A percentile compares a stretch with the other conserved stretches of the same genome.
Conservation (phyloP, 2,888 invertebrate genomes). For the Amblyjoppa fuscipennis region DNA sequence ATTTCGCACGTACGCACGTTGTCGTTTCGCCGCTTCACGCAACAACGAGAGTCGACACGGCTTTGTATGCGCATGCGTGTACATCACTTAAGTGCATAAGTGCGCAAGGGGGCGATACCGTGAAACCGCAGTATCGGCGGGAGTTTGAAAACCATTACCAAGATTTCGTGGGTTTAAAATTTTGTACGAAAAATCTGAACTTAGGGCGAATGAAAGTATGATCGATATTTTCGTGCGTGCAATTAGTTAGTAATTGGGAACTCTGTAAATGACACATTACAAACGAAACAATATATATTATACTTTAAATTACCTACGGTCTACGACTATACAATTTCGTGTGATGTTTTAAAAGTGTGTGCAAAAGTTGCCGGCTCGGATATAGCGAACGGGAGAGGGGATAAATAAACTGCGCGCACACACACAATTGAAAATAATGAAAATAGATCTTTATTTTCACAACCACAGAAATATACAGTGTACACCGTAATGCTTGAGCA, state of each 20-base stretch:
- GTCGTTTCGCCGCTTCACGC: constrained; percentile 23
- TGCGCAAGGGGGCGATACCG: constrained; percentile 25
- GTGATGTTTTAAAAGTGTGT: background rate
- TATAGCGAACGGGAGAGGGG: no score
- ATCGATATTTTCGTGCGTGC: constrained; percentile 20
- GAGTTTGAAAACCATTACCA: constrained; percentile 25
- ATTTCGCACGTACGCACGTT: constrained; percentile 23
- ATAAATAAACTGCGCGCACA: no score
- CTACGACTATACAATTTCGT: constrained; percentile 19
- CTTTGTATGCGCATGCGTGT: constrained; percentile 24
- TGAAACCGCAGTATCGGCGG: constrained; percentile 28
- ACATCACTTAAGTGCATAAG: background rate
- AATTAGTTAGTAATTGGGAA: background rate
- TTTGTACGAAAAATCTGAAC: constrained; percentile 4
- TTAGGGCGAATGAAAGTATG: background rate
- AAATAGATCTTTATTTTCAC: no score
- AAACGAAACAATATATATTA: background rate
- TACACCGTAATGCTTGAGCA: no score
- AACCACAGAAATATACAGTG: no score
- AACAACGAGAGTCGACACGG: constrained; percentile 24
- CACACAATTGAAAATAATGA: no score
- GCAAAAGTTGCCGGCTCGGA: no score
- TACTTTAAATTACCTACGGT: background rate
- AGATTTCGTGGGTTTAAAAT: constrained; percentile 10
- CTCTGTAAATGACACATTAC: background rate